These are phyloP conservation scores for Papilio dardanus DNA, from an alignment of 1,140 invertebrate species.

Conservation along the genomic window DNA sequence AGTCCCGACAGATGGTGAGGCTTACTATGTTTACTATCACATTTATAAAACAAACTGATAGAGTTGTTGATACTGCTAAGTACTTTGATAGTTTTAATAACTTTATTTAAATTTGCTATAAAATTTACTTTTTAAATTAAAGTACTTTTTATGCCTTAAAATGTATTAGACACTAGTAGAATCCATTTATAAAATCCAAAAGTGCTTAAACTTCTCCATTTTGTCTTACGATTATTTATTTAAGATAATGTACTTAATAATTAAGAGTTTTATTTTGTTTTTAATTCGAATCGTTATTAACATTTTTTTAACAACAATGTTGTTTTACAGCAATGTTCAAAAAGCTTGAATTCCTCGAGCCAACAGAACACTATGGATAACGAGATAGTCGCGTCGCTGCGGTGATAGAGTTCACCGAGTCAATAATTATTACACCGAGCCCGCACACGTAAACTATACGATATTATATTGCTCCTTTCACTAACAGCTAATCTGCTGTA, in stretches of 20 bases:
- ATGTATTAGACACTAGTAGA: no score
- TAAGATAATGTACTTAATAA: no score
- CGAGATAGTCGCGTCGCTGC: conserved; percentile 77
- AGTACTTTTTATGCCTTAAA: no score
- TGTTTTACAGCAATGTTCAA: conserved; percentile 79
- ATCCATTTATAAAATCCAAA: no score
- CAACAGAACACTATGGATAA: conserved; percentile 80
- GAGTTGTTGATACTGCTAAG: neutral
- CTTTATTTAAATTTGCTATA: neutral
- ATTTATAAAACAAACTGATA: neutral
- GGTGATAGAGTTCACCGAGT: conserved; percentile 74
- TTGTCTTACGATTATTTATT: no score
- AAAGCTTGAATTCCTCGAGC: conserved; percentile 76
- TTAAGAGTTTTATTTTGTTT: no score
- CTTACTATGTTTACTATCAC: neutral
- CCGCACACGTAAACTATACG: conserved; percentile 64
- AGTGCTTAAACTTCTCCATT: no score
- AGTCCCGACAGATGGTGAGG: conserved; percentile 88
- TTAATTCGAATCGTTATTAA: no score
- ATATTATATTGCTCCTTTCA: conserved; percentile 45
- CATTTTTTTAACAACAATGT: no score
- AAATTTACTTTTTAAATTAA: neutral
- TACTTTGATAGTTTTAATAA: no score
- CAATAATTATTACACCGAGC: conserved; percentile 59
- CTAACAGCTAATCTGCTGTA: neutral